Evolutionary conservation across 1,140 invertebrate genomes (phyloP).

Genomic region (Microplitis demolitor): DNA sequence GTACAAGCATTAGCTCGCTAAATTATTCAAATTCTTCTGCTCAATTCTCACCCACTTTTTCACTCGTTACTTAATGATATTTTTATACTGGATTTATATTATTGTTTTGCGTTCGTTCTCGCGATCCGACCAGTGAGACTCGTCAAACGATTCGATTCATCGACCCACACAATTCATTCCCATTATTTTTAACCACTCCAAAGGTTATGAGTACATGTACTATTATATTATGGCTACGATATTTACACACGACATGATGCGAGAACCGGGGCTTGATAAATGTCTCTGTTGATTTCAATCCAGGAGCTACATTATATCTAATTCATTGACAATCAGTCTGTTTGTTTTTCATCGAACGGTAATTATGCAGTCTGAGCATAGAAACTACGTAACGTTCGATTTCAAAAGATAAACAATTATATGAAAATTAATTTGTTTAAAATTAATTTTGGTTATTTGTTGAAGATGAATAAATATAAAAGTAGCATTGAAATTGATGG

Average conservation of each 20-base stretch:
- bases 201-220: constrained; percentile 23
- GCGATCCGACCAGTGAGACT: not conserved
- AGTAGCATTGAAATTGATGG: not conserved
- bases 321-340: no score
- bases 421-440: no score
- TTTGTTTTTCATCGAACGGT: not conserved
- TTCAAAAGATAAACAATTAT: no score
- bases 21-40: no score
- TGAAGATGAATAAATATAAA: not conserved
- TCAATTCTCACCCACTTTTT: no score
- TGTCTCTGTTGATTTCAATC: constrained; percentile 3
- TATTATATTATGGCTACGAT: no score
- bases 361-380: not conserved
- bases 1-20: no score
- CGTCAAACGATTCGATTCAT: constrained; percentile 24
- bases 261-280: constrained; percentile 21
- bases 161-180: constrained; percentile 26
- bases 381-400: no score
- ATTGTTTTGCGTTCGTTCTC: not conserved
- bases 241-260: no score
- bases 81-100: not conserved
- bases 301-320: not conserved
- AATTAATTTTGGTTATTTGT: no score
- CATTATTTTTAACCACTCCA: constrained; percentile 16
- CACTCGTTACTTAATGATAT: not conserved